Conservation (phyloP, 2,113 vertebrate genomes). For the Polyodon spathula region DNA sequence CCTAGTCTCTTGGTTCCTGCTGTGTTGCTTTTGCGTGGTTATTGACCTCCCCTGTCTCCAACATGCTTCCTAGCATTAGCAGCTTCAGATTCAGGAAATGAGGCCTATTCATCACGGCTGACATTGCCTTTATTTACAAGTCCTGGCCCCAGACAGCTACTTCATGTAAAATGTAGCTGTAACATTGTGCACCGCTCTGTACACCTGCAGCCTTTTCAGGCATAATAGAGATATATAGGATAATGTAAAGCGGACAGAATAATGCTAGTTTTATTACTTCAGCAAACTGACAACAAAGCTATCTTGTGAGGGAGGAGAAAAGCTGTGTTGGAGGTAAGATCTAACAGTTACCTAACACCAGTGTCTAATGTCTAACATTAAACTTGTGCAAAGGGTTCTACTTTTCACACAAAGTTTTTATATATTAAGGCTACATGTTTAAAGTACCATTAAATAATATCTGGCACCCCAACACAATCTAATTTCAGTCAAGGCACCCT, state of each 20-base stretch:
- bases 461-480: too few relatives aligned
- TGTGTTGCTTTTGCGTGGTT: slow-evolving; percentile 42
- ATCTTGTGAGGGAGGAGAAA: background rate
- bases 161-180: slow-evolving; percentile 8
- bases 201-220: slow-evolving; percentile 8
- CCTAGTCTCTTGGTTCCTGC: slow-evolving; percentile 34
- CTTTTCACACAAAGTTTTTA: too few relatives aligned
- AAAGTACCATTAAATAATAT: too few relatives aligned
- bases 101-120: slow-evolving; percentile 44
- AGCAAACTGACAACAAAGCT: background rate
- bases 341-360: background rate
- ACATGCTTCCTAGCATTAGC: slow-evolving; percentile 26
- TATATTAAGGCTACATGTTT: too few relatives aligned
- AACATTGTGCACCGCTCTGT: background rate
- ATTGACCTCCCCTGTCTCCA: slow-evolving; percentile 37
- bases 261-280: background rate
- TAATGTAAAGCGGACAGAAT: background rate
- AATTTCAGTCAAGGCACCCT: too few relatives aligned
- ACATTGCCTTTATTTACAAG: slow-evolving; percentile 33
- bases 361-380: background rate
- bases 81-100: slow-evolving; percentile 36
- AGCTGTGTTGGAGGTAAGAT: background rate
- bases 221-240: background rate
- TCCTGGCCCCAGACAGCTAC: slow-evolving; percentile 1
- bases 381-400: background rate